Evolutionary conservation across 2,888 invertebrate species (phyloP), one percentile per base, ranked within the genome.

Genomic region (Apamea anceps): DNA sequence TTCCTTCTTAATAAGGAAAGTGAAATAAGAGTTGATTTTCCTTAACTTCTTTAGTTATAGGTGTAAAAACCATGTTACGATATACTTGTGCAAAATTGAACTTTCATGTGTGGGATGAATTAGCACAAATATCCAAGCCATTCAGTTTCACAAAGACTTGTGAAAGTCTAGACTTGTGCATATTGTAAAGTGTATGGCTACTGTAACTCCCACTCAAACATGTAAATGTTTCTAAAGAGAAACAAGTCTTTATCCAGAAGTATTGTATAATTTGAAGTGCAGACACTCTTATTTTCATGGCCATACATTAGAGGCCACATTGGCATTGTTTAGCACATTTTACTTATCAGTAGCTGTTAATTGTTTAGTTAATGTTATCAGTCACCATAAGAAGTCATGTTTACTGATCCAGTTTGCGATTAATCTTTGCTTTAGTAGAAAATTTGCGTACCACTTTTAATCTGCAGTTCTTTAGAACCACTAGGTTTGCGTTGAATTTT

Each of bases 301-400:
- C 67, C 75, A 73, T 51, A 60, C 4, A 48, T 71, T 79, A 63
- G 71, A 84, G 86, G 89, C 76, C 79, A 78, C 25, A 63, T 45
- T 74, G 75, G 77, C 25, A 63, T 45, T 74, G 75, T 79, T 85
- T 84, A 85, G 78, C 81, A 84, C 81, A 80, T 82, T 78, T 25
- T 37, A 68, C 70, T 82, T 88, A 81, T 86, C 18, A 48, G 37
- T 62, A 6, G 60, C 42, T 45, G 60, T n/a, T 71, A 80, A 86
- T 77, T 81, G 74, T 73, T 82, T 83, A 79, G 60, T 60, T 42
- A 48, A 25, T 75, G 71, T 85, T 89, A 90, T 89, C 89, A 89
- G 86, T 86, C 86, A 86, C 13, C 48, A 18, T 57, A 51, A 81
- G 67, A 77, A 81, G 80, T 81, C 70, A 82, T 90, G 83, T 89